A percentile compares a stretch with the other conserved stretches of the same genome.
phyloP scores from a whole-genome alignment of 64 coral and sea anemone species.

The Trachythela sp. region DNA sequence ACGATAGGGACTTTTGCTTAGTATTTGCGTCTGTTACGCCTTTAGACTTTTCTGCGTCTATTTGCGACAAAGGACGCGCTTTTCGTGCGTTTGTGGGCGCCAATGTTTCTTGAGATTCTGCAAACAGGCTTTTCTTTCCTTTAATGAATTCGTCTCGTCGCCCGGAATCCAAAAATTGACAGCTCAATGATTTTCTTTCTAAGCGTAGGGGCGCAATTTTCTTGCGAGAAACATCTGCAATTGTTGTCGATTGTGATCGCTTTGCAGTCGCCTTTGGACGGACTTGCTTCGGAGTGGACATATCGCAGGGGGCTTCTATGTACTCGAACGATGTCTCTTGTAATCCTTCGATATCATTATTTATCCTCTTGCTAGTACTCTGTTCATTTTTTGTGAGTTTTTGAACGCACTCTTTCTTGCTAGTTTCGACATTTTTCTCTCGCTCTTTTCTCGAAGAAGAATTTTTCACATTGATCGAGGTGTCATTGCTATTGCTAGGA shows the following conservation, averaged over 20 bases:
- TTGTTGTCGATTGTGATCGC: neutral
- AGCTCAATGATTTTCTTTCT: neutral
- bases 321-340: conserved; percentile 17
- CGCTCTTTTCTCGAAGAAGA: neutral
- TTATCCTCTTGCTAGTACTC: neutral
- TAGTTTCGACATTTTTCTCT: neutral
- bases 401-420: neutral
- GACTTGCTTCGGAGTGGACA: neutral
- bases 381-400: neutral
- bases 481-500: neutral
- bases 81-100: neutral
- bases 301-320: neutral
- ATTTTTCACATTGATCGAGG: neutral
- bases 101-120: neutral
- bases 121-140: neutral
- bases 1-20: neutral
- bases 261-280: neutral
- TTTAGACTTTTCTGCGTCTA: neutral
- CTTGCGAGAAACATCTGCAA: neutral
- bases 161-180: neutral
- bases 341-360: neutral
- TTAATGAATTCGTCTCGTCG: neutral
- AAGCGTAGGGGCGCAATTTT: neutral
- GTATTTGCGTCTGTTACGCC: neutral
- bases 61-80: neutral